Evolutionary conservation across 35 echinoderm and acorn worm genomes (phyloP).

Genomic region (Ophioderma brevispina): DNA sequence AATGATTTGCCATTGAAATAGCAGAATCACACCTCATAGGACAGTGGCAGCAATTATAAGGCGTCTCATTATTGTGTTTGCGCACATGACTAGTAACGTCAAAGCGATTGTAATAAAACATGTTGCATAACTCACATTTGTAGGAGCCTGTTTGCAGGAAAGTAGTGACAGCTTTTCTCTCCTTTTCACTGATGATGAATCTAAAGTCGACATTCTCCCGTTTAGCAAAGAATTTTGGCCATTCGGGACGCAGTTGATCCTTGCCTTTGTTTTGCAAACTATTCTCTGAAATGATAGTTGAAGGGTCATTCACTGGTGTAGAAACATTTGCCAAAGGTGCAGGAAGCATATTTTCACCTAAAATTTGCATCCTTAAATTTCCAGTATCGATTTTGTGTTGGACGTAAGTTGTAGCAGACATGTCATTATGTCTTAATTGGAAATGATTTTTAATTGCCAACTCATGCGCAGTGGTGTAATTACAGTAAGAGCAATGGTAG

Average conservation of each 20-base stretch:
- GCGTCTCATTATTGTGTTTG: background rate
- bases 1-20: background rate
- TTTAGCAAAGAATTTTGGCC: background rate
- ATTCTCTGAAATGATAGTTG: too few species aligned
- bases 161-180: background rate
- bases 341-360: too few species aligned
- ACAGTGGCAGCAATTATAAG: background rate
- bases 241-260: background rate
- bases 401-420: too few species aligned
- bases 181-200: background rate
- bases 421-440: too few species aligned
- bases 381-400: too few species aligned
- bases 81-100: background rate
- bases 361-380: too few species aligned
- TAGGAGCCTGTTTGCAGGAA: background rate
- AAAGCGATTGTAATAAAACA: background rate
- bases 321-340: too few species aligned
- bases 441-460: background rate
- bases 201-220: background rate
- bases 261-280: too few species aligned
- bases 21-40: background rate
- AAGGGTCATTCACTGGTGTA: too few species aligned
- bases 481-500: background rate
- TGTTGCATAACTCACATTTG: background rate
- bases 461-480: background rate